phyloP scores from a whole-genome alignment of 2,888 invertebrate species.

The Latheticus oryzae region DNA sequence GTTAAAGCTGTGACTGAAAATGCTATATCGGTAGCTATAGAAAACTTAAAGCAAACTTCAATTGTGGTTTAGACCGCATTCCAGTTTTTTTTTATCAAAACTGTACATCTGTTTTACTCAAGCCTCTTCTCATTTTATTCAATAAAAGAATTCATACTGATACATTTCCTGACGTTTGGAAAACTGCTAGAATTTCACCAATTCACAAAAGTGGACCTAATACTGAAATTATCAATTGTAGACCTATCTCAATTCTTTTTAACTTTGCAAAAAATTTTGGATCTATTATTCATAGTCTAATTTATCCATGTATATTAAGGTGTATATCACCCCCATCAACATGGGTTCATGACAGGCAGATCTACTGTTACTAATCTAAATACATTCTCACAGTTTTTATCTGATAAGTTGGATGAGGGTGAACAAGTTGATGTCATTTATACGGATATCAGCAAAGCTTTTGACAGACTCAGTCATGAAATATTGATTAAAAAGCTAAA shows the following conservation, averaged over 20 bases:
- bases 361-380: not conserved
- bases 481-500: not conserved
- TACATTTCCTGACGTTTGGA: not conserved
- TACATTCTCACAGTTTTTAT: not conserved
- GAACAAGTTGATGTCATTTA: constrained; percentile 1
- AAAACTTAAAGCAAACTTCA: not conserved
- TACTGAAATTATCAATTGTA: not conserved
- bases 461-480: not conserved
- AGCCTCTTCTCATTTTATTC: not conserved
- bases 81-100: not conserved
- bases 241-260: not conserved
- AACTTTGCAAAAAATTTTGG: not conserved
- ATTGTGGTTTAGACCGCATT: not conserved
- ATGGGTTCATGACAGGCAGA: not conserved
- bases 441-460: not conserved
- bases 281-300: not conserved
- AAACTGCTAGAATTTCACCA: not conserved
- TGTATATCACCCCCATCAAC: not conserved
- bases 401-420: not conserved
- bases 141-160: not conserved
- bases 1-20: no score
- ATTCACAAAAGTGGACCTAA: not conserved
- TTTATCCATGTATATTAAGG: not conserved
- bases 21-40: constrained; percentile 3
- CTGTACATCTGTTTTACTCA: not conserved